These are phyloP conservation scores for Arnoldichthys spilopterus DNA, from an alignment of 2,797 vertebrate genomes.

Conservation along the genomic window DNA sequence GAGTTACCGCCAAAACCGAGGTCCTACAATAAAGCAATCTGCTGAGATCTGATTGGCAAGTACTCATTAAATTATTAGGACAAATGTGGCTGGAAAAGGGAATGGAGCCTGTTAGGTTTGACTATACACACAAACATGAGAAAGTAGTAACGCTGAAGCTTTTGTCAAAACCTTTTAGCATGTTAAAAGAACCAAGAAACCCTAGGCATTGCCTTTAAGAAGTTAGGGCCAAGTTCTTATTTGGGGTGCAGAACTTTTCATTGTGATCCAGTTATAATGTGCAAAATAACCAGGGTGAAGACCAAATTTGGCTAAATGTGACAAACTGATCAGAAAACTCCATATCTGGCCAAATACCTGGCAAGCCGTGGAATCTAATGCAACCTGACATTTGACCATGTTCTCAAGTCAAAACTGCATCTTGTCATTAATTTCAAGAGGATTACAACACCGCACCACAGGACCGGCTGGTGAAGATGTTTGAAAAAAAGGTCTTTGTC, in stretches of 20 bases:
- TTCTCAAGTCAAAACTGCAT: neutral
- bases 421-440: neutral
- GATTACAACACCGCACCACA: neutral
- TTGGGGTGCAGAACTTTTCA: neutral
- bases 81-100: neutral
- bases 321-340: neutral
- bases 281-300: no score
- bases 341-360: neutral
- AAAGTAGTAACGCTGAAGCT: neutral
- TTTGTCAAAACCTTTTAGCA: slow-evolving; percentile 51
- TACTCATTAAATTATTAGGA: neutral
- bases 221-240: slow-evolving; percentile 34
- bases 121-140: neutral
- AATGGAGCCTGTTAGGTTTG: no score
- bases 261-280: neutral
- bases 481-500: neutral
- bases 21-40: neutral
- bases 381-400: neutral
- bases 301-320: no score
- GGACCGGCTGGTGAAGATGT: no score
- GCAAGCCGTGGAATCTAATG: no score
- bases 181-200: slow-evolving; percentile 39
- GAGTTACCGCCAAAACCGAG: neutral
- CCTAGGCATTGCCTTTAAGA: slow-evolving; percentile 12
- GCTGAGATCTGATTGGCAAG: slow-evolving; percentile 6